Conservation (phyloP, 1,140 invertebrate species). For the Portunus trituberculatus region DNA sequence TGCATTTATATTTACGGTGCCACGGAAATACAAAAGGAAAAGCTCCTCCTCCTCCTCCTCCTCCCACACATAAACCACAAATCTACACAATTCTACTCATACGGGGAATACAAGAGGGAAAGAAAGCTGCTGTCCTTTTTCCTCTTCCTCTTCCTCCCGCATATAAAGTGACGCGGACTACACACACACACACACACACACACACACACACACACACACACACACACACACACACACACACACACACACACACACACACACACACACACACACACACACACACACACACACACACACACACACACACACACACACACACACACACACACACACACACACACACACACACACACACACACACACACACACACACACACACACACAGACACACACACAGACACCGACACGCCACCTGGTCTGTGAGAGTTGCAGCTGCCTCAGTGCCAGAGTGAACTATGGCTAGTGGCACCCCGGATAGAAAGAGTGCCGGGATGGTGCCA, state of each 20-base stretch:
- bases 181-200: not conserved
- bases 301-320: not conserved
- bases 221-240: not conserved
- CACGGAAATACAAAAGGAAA: too few species aligned
- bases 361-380: not conserved
- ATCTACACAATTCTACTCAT: too few species aligned
- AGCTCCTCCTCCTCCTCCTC: too few species aligned
- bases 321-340: not conserved
- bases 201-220: not conserved
- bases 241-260: not conserved
- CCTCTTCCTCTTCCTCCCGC: not conserved
- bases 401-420: not conserved
- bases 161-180: not conserved
- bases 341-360: not conserved
- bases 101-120: too few species aligned
- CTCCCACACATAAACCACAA: too few species aligned
- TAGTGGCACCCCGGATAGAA: conserved; percentile 48
- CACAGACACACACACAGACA: not conserved
- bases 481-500: conserved; percentile 67
- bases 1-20: not conserved
- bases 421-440: not conserved
- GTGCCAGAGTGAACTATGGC: not conserved
- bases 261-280: not conserved
- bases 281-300: not conserved
- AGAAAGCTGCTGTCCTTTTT: too few species aligned